Percentiles rank a stretch among this genome's conserved stretches.
Conservation (phyloP, 1,140 invertebrate genomes). For the Uloborus diversus region DNA sequence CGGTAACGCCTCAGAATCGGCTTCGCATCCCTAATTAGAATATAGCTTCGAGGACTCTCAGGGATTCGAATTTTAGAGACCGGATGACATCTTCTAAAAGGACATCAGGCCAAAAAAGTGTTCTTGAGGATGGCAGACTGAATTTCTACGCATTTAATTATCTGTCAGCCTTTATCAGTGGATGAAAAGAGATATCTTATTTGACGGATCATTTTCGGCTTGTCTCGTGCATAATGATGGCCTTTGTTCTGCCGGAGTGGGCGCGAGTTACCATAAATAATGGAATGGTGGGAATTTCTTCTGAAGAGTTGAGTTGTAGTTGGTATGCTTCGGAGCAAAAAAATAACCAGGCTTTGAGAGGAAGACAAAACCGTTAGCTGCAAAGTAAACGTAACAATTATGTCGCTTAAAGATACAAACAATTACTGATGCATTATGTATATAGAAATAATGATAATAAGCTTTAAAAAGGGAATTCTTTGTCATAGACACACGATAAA, state of each 20-base stretch:
- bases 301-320: too few species aligned
- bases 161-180: constrained; percentile 19
- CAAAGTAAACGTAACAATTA: too few species aligned
- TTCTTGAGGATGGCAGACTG: background rate
- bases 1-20: constrained; percentile 42
- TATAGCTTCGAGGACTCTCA: constrained; percentile 48
- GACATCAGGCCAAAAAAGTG: constrained; percentile 3
- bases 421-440: too few species aligned
- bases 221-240: constrained; percentile 39
- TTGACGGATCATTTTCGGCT: background rate
- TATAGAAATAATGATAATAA: too few species aligned
- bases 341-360: too few species aligned
- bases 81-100: constrained; percentile 1
- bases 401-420: too few species aligned
- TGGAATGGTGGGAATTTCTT: background rate
- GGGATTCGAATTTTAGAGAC: background rate
- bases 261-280: constrained; percentile 33
- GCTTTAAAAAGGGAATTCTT: too few species aligned
- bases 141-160: constrained; percentile 28
- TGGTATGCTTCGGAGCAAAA: too few species aligned
- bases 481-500: too few species aligned
- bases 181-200: constrained; percentile 16
- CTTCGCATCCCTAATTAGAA: constrained; percentile 41
- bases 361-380: too few species aligned
- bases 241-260: constrained; percentile 11